Conservation (phyloP, 2,113 vertebrate species). For the Daphoenositta chrysoptera region DNA sequence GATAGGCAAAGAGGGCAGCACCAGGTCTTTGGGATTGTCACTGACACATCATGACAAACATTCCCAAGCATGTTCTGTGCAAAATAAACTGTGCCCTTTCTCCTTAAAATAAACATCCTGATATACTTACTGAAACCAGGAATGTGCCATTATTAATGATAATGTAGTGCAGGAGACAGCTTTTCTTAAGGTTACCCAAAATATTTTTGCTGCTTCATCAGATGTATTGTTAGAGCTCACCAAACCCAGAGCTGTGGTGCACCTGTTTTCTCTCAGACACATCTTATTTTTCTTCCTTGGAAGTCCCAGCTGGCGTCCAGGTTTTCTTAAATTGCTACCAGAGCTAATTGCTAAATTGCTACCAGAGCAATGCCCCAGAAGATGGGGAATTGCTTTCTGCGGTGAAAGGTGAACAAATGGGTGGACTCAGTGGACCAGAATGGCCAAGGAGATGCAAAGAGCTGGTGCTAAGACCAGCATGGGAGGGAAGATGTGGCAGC, state of each 20-base stretch:
- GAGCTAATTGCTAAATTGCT: conserved; percentile 62
- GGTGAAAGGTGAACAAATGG: neutral
- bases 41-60: conserved; percentile 55
- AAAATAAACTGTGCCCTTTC: conserved; percentile 56
- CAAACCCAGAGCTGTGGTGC: conserved; percentile 25
- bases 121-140: conserved; percentile 49
- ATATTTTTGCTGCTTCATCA: conserved; percentile 51
- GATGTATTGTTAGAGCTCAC: conserved; percentile 38
- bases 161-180: conserved; percentile 46
- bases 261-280: conserved; percentile 68
- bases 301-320: conserved; percentile 47
- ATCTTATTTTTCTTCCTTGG: conserved; percentile 66
- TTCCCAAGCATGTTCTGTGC: conserved; percentile 39
- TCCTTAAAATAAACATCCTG: conserved; percentile 59
- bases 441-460: neutral
- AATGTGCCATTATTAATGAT: conserved; percentile 59
- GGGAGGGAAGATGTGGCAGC: neutral
- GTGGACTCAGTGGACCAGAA: neutral
- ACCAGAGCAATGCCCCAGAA: conserved; percentile 35
- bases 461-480: neutral
- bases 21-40: conserved; percentile 22
- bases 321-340: conserved; percentile 60
- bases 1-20: neutral
- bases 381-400: neutral
- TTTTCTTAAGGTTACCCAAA: conserved; percentile 44